Evolutionary conservation across 1,140 invertebrate genomes (phyloP).

Genomic region (Ostrea edulis): DNA sequence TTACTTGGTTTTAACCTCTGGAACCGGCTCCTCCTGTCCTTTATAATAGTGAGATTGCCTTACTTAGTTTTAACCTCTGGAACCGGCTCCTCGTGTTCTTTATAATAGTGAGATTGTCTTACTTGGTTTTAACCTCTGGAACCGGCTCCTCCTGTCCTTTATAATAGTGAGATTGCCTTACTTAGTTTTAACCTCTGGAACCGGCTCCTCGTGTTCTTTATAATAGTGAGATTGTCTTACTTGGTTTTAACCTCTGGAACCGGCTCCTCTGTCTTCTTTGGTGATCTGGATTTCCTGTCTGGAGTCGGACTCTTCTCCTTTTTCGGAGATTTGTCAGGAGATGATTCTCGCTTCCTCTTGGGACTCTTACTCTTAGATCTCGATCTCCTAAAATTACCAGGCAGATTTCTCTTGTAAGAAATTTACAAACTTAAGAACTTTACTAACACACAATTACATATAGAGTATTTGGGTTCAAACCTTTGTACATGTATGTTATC

Average conservation of each 20-base stretch:
- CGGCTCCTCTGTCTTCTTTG: background rate
- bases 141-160: background rate
- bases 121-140: background rate
- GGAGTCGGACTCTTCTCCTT: background rate
- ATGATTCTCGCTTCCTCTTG: background rate
- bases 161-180: background rate
- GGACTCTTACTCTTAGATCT: constrained; percentile 3
- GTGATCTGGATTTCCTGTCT: background rate
- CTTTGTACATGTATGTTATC: too few relatives aligned
- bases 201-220: background rate
- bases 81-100: too few relatives aligned
- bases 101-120: background rate
- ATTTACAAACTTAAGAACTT: too few relatives aligned
- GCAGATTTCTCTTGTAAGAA: too few relatives aligned
- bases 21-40: background rate
- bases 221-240: background rate
- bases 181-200: background rate
- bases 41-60: background rate
- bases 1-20: background rate
- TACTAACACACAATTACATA: too few relatives aligned
- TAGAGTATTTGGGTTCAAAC: too few relatives aligned
- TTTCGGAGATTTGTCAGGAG: background rate
- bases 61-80: too few relatives aligned
- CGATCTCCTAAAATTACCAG: background rate
- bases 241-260: background rate